A percentile compares a stretch with the other conserved stretches of the same genome.
These are phyloP conservation scores for Rhagium mordax DNA, from an alignment of 2,888 invertebrate species.

Conservation along the genomic window DNA sequence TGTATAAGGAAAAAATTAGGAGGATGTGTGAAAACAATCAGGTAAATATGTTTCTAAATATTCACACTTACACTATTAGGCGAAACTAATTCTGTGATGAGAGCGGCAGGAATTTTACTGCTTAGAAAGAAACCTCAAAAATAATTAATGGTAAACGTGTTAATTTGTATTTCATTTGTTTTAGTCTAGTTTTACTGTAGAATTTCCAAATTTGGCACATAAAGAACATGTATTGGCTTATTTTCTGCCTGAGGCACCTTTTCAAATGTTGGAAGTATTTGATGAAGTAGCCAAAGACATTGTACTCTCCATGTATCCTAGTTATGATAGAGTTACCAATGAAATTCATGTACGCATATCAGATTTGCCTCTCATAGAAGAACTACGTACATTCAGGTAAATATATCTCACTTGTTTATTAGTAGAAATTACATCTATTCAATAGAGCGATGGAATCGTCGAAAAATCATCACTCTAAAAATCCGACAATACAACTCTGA, in stretches of 20 bases:
- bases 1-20: constrained; percentile 93
- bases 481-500: no score
- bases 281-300: constrained; percentile 95
- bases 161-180: constrained; percentile 46
- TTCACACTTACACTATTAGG: no score
- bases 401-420: no score
- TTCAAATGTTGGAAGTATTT: constrained; percentile 96
- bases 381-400: constrained; percentile 90
- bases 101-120: no score
- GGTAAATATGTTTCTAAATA: constrained; percentile 58
- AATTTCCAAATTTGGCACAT: constrained; percentile 91
- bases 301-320: constrained; percentile 94
- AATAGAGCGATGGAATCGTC: no score
- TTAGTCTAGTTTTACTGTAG: constrained; percentile 88
- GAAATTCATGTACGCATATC: constrained; percentile 97
- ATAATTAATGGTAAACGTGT: no score
- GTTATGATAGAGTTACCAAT: constrained; percentile 93
- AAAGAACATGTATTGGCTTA: constrained; percentile 95
- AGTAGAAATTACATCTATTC: no score
- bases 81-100: no score
- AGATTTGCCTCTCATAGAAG: constrained; percentile 96
- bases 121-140: no score
- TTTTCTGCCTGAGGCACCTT: constrained; percentile 97
- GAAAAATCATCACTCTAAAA: no score
- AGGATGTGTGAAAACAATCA: constrained; percentile 95